These are phyloP conservation scores for Daubentonia madagascariensis DNA, from an alignment of 2,113 vertebrate genomes.

Conservation along the genomic window DNA sequence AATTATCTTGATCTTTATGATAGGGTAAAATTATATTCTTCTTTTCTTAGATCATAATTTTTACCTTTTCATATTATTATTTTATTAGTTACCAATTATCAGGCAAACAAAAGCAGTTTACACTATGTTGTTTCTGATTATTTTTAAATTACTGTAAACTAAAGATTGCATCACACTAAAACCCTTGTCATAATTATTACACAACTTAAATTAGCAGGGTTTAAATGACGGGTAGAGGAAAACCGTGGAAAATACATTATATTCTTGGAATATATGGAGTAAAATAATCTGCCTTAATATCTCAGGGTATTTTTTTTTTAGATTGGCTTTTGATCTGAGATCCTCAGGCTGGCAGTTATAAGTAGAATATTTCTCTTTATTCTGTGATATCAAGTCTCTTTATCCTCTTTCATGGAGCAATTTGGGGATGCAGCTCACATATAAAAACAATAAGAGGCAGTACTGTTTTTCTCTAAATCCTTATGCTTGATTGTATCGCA, in stretches of 20 bases:
- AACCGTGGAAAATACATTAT: background rate
- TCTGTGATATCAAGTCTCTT: background rate
- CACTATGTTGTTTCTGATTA: background rate
- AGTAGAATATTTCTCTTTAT: background rate
- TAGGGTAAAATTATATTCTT: background rate
- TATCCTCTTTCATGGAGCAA: background rate
- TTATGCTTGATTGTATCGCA: background rate
- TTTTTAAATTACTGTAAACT: background rate
- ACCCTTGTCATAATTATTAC: background rate
- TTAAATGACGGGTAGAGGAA: background rate
- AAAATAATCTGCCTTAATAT: background rate
- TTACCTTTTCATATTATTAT: background rate
- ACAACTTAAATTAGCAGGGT: background rate
- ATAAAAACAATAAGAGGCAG: background rate
- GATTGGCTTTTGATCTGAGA: conserved; percentile 16
- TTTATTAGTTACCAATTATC: background rate
- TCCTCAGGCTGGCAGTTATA: background rate
- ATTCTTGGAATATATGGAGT: background rate
- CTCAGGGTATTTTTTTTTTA: background rate
- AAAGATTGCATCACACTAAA: background rate
- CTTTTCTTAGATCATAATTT: background rate
- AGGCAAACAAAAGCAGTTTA: background rate
- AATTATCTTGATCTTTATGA: background rate
- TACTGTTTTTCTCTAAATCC: background rate
- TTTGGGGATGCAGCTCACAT: background rate